A percentile compares a stretch with the other conserved stretches of the same genome.
Evolutionary conservation across 2,888 invertebrate species (phyloP).

Genomic region (Tricholauxania praeusta): DNA sequence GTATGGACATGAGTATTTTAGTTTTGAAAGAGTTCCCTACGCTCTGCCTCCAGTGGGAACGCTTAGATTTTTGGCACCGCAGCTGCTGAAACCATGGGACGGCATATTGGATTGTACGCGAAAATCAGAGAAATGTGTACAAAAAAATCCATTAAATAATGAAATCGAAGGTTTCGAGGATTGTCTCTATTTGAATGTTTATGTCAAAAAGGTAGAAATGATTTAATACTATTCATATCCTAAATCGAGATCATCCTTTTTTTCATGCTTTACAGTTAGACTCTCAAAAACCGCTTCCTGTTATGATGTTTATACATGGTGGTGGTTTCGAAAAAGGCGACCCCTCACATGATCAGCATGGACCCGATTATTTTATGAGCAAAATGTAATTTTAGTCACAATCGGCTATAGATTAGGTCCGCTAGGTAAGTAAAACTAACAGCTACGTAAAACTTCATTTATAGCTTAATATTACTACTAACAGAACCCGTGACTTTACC

Average conservation of each 20-base stretch:
- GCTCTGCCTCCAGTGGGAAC: constrained; percentile 61
- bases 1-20: constrained; percentile 55
- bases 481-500: too few species aligned
- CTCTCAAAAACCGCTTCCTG: constrained; percentile 53
- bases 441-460: too few species aligned
- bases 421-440: constrained; percentile 52
- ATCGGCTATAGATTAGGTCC: constrained; percentile 69
- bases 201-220: constrained; percentile 55
- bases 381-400: constrained; percentile 68
- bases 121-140: constrained; percentile 58
- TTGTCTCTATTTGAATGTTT: constrained; percentile 70
- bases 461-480: too few species aligned
- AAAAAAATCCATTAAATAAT: constrained; percentile 59
- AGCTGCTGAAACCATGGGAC: constrained; percentile 65
- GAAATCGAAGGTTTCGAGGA: constrained; percentile 68
- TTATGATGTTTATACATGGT: constrained; percentile 70
- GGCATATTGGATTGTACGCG: constrained; percentile 65
- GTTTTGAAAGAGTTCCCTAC: constrained; percentile 64
- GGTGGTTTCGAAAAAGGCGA: constrained; percentile 69
- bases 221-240: background rate
- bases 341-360: constrained; percentile 59
- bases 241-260: background rate
- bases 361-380: constrained; percentile 69
- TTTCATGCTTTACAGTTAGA: constrained; percentile 43
- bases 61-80: constrained; percentile 66